Evolutionary conservation across 2,113 vertebrate genomes (phyloP), one percentile per base, ranked within the genome.

Genomic region (Andinoacara biseriatus): DNA sequence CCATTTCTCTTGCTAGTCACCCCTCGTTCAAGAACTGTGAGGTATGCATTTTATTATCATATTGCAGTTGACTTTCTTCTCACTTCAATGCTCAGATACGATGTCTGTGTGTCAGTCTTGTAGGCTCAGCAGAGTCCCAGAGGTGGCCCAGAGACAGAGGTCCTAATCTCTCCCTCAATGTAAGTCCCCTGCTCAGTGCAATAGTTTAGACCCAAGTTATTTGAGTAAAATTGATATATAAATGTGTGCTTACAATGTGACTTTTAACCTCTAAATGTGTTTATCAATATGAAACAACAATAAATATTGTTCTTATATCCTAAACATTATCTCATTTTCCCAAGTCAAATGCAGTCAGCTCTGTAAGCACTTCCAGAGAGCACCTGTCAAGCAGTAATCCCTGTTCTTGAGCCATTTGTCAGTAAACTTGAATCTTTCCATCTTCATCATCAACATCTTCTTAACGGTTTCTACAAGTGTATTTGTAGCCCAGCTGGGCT

Each of bases 1-100:
- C 24, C 5, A 80, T 90, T 76, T 87, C 38, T 90, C 92, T 87
- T 46, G 22, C 18, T 84, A 98, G 97, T 97, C 82, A 96, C 95
- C 18, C 95, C 96, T 75, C 90, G 85, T 59, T 95, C 94, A 78
- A 94, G 95, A 87, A 80, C 92, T 65, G 87, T 90, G 80, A 96
- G 95, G 97, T 94, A 86, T n/a, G 63, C 59, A 20, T 69, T 1
- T 14, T 3, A 18, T 11, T 33, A 4, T 31, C n/a, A 43, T n/a
- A 13, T 14, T 78, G 3, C 5, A 26, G 54, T 35, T n/a, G n/a
- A 57, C 46, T 72, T 79, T 22, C 13, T 58, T 59, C 7, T 26
- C 0, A 58, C 0, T 8, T 33, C 15, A 58, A 18, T 17, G 57
- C 22, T 80, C 1, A 18, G 81, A 77, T 0, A 10, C 72, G 8